Base-by-base conservation (phyloP, 2,888 invertebrate species). In the Lepetodrilus schrolli region DNA sequence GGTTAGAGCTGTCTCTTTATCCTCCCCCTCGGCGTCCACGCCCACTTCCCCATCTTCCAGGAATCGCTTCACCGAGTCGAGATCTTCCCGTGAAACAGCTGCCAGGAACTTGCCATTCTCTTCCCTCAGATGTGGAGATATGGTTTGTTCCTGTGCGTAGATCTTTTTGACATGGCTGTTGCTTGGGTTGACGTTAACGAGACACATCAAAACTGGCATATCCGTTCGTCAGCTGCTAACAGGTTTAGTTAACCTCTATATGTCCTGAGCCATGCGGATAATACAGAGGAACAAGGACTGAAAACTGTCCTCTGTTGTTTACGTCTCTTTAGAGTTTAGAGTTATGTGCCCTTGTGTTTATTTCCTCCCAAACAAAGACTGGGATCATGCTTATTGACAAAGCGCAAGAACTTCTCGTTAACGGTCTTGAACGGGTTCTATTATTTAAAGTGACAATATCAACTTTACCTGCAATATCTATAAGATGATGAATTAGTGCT, bases 311-410 rank as follows among this genome's bases (percentile, higher is more conserved):
- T n/a, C n/a, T n/a, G n/a, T n/a, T n/a, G n/a, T n/a, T n/a, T n/a
- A n/a, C n/a, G n/a, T n/a, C n/a, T 58, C 58, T n/a, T 23, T 3
- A 58, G 17, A 26, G 17, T n/a, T 58, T 58, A n/a, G 58, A 58
- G 58, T 58, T 23, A 58, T 34, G 30, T 30, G 58, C 58, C 34
- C 58, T 34, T 58, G 58, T n/a, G n/a, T n/a, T n/a, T n/a, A n/a
- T n/a, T n/a, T n/a, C n/a, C n/a, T n/a, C n/a, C n/a, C n/a, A n/a
- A n/a, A n/a, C n/a, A n/a, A n/a, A n/a, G n/a, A n/a, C n/a, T n/a
- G 13, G 7, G 2, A 47, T 7, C 47, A 47, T 4, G n/a, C n/a
- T n/a, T n/a, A 47, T 47, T 47, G 2, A 7, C 3, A 47, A 47
- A 4, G 7, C 47, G n/a, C n/a, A n/a, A n/a, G n/a, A n/a, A n/a